Conservation (phyloP, 2,797 vertebrate genomes). For the Rallus crepitans region DNA sequence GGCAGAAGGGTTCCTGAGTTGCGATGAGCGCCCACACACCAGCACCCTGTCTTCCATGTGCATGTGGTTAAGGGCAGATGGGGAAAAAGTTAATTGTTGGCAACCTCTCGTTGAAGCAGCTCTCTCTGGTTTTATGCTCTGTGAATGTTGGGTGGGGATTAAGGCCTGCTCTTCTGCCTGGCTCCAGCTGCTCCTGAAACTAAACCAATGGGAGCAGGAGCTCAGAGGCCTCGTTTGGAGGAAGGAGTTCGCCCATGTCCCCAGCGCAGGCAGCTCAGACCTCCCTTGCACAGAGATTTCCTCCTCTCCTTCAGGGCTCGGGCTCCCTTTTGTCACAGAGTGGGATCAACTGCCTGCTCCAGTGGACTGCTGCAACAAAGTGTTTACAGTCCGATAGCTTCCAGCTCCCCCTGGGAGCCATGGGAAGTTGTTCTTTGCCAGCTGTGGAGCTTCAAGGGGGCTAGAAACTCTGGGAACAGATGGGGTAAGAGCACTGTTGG, state of each 20-base stretch:
- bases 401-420: not conserved
- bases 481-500: not conserved
- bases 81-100: not conserved
- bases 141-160: not conserved
- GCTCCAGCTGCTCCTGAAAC: not conserved
- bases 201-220: not conserved
- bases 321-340: constrained; percentile 2
- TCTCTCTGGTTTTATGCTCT: constrained; percentile 1
- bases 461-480: not conserved
- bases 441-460: not conserved
- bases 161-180: not conserved
- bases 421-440: not conserved
- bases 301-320: not conserved
- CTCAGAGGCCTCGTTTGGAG: not conserved
- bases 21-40: not conserved
- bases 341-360: not conserved
- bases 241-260: not conserved
- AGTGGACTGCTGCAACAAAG: not conserved
- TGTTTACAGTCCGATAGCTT: constrained; percentile 44
- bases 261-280: not conserved
- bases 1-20: not conserved
- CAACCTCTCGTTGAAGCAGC: not conserved
- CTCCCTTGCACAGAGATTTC: not conserved
- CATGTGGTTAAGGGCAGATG: not conserved
- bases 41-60: not conserved